Conservation (phyloP, 2,113 vertebrate species). For the Rhinopomastus cyanomelas region DNA sequence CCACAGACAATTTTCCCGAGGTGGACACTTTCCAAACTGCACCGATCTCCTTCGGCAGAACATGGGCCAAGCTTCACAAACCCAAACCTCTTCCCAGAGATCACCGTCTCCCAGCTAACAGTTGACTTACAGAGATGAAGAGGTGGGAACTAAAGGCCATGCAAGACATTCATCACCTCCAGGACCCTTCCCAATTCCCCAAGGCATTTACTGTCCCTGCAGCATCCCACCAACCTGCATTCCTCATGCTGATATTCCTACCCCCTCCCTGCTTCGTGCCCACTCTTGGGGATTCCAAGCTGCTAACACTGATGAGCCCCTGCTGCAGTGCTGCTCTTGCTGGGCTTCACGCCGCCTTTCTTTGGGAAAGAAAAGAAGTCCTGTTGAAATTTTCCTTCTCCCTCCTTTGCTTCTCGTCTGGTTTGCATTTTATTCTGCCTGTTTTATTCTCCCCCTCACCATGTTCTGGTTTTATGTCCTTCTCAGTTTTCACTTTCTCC, state of each 20-base stretch:
- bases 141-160: background rate
- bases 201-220: background rate
- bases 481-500: conserved; percentile 63
- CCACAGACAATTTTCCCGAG: background rate
- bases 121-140: background rate
- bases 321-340: background rate
- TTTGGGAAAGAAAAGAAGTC: background rate
- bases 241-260: background rate
- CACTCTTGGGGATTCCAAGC: background rate
- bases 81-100: conserved; percentile 1
- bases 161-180: background rate
- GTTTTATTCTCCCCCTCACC: background rate
- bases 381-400: background rate
- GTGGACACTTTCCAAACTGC: conserved; percentile 25
- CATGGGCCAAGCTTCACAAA: conserved; percentile 13
- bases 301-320: background rate
- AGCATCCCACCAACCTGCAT: background rate
- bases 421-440: conserved; percentile 6
- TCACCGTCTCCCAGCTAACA: background rate
- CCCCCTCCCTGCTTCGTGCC: accelerated
- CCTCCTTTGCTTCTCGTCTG: background rate
- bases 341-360: background rate
- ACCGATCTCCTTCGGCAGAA: background rate
- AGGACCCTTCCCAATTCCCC: background rate
- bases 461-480: background rate